Evolutionary conservation across 2,888 invertebrate species (phyloP), one percentile per base, ranked within the genome.

Genomic region (Sepioteuthis lessoniana): DNA sequence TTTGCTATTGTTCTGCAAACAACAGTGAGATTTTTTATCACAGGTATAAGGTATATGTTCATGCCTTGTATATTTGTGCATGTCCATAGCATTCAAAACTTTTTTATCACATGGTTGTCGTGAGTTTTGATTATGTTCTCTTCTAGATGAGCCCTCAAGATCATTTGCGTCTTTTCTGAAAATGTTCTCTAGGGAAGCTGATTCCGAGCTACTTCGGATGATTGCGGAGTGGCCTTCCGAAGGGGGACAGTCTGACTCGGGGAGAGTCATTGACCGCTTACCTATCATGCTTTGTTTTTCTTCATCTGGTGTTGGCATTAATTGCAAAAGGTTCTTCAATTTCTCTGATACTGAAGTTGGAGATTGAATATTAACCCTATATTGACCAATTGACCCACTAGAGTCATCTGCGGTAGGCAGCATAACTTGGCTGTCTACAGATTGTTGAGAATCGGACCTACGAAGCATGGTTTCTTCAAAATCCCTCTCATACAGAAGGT

Each of bases 261-360:
- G 91, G 31, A 91, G 91, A 46, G 91, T 60, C 60, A 31, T 42
- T 46, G 91, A 91, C 13, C 42, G 31, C 46, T 92, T 92, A 47
- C 46, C 47, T 2, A 93, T 31, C 25, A 38, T 93, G 46, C 37
- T 47, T 50, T 47, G 50, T 8, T 50, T 47, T 35, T 60, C 38
- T n/a, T n/a, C 55, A 37, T 93, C 38, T 5, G 93, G 94, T 94
- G 94, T 94, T 42, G 96, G 95, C 93, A 96, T 94, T 47, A 96
- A 96, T 50, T 95, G 95, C 90, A 96, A 94, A 91, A 96, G 95
- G 90, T 95, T 95, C 95, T 96, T 96, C 31, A 96, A 94, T 94
- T 96, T 96, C 94, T 96, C 95, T 25, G 96, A 96, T 46, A 96
- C 96, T n/a, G 96, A 95, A 47, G 96, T 96, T 10, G 96, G 96